Evolutionary conservation across 2,888 invertebrate genomes (phyloP).

Genomic region (Phasia obesa): DNA sequence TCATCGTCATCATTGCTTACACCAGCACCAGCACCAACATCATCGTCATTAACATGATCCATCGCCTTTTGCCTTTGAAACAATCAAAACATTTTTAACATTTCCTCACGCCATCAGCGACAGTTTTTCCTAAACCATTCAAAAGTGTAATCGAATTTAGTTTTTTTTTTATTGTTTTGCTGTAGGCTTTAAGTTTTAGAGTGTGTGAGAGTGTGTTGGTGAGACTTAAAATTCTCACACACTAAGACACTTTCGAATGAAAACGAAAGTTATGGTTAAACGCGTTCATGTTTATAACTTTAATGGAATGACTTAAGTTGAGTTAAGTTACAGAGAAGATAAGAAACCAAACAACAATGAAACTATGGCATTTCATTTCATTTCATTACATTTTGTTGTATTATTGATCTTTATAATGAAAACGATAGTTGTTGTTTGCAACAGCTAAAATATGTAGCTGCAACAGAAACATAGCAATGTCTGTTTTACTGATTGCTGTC

Average conservation of each 20-base stretch:
- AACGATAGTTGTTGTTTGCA: slow-evolving; percentile 63
- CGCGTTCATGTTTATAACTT: slow-evolving; percentile 56
- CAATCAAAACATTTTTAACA: slow-evolving; percentile 80
- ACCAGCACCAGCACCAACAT: slow-evolving; percentile 48
- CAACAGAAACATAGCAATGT: slow-evolving; percentile 53
- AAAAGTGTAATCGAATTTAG: slow-evolving; percentile 67
- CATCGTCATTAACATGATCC: slow-evolving; percentile 45
- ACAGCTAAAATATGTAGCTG: slow-evolving; percentile 31
- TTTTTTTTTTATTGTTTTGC: slow-evolving; percentile 16
- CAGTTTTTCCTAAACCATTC: slow-evolving; percentile 69
- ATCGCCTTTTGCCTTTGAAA: slow-evolving; percentile 69
- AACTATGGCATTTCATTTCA: slow-evolving; percentile 54
- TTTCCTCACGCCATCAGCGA: slow-evolving; percentile 81
- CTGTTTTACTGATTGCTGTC: slow-evolving; percentile 63
- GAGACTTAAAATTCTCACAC: slow-evolving; percentile 51
- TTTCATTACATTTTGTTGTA: slow-evolving; percentile 40
- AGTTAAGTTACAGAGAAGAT: slow-evolving; percentile 1
- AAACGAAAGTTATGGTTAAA: slow-evolving; percentile 68
- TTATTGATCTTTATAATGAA: slow-evolving; percentile 68
- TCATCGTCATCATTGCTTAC: slow-evolving; percentile 56
- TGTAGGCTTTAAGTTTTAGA: neutral
- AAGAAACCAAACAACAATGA: slow-evolving; percentile 14
- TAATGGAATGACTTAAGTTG: slow-evolving; percentile 40
- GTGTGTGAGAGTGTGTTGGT: neutral
- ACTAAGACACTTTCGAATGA: slow-evolving; percentile 43